A percentile compares a stretch with the other conserved stretches of the same genome.
These are phyloP conservation scores for Pelodiscus sinensis DNA, from an alignment of 2,113 vertebrate genomes.

Conservation along the genomic window DNA sequence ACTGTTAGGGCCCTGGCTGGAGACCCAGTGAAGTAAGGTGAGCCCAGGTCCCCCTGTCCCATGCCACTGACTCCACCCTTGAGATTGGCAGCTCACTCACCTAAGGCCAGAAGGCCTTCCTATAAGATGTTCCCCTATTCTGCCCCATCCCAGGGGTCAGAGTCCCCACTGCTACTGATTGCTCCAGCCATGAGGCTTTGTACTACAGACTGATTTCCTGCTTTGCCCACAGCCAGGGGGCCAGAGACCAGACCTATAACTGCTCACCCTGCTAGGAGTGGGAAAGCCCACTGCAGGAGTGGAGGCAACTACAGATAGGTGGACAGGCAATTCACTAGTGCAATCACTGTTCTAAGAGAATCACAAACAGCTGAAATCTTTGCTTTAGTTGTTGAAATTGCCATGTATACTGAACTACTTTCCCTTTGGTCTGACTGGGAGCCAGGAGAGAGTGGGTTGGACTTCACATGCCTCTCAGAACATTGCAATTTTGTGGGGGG, in stretches of 20 bases:
- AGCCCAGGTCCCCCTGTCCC: background rate
- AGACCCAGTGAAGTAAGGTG: background rate
- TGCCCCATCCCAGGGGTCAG: background rate
- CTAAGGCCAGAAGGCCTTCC: background rate
- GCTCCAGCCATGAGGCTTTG: background rate
- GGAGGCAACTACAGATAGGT: background rate
- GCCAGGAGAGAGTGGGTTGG: background rate
- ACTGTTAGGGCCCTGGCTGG: background rate
- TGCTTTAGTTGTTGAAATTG: background rate
- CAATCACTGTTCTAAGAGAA: background rate
- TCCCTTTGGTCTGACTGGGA: background rate
- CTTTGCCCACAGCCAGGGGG: background rate
- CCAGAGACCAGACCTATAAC: background rate
- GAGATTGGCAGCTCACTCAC: background rate
- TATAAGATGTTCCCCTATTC: background rate
- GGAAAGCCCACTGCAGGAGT: background rate
- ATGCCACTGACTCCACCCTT: background rate
- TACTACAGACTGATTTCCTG: background rate
- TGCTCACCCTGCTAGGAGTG: background rate
- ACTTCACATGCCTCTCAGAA: background rate
- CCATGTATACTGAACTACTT: background rate
- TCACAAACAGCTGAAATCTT: background rate
- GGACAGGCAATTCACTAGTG: background rate
- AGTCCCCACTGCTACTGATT: background rate
- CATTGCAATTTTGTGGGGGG: background rate